Evolutionary conservation across 1,140 invertebrate species (phyloP), one percentile per base, ranked within the genome.

Genomic region (Diorhabda carinulata): DNA sequence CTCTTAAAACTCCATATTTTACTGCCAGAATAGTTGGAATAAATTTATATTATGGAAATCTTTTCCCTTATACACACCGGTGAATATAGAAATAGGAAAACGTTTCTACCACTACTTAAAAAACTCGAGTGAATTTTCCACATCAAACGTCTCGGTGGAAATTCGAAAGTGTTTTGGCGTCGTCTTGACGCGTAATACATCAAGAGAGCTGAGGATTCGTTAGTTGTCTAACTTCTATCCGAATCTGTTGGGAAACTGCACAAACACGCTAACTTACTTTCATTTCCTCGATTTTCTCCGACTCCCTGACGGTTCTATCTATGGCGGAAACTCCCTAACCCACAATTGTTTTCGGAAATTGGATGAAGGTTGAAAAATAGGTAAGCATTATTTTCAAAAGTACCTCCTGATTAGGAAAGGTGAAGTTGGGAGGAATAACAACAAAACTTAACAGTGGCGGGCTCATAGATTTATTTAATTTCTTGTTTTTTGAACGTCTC

Each of bases 271-370:
- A 72, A 70, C 62, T 70, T 67, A 58, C 57, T 70, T 70, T 66
- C 72, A 73, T 73, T 73, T 73, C 69, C 72, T 64, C 65, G 68
- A 72, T 67, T 73, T 73, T 73, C 69, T 68, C 59, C 65, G 68
- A 72, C 63, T 67, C 71, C 63, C 66, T 61, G 67, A 68, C 69
- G 57, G 43, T 67, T 67, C 65, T 73, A 70, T 72, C 65, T 47
- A 57, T 8, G 66, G 64, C 63, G 63, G 66, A 61, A 69, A 69
- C 58, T 59, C 64, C 68, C 56, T 64, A 57, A 52, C 63, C 10
- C 56, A 57, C 74, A 76, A 77, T 77, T 77, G 76, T 77, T 77
- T 77, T 76, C 76, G 76, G 76, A 77, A 78, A 78, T 78, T 78
- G 73, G 75, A 78, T 78, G 68, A 73, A 74, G 73, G 65, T 70